Percentiles rank a stretch among this genome's conserved stretches.
Evolutionary conservation across 1,140 invertebrate genomes (phyloP).

Genomic region (Leptinotarsa lineolata): DNA sequence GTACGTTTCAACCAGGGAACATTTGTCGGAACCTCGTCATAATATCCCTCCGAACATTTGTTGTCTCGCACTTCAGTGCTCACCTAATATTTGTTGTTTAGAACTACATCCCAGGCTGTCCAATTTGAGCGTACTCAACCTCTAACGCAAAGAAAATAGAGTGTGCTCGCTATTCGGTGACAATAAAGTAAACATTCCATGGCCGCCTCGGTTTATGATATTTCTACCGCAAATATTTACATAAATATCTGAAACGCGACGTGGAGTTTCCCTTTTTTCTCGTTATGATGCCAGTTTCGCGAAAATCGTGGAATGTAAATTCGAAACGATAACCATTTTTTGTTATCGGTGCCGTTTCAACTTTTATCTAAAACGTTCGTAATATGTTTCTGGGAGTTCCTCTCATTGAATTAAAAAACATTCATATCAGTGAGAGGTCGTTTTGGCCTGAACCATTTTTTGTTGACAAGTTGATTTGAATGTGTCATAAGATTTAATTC

Average conservation of each 20-base stretch:
- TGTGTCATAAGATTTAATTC: too few relatives aligned
- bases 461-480: too few relatives aligned
- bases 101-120: background rate
- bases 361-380: background rate
- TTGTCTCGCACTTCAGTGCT: background rate
- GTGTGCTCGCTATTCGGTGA: background rate
- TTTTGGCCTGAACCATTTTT: too few relatives aligned
- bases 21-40: too few relatives aligned
- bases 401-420: too few relatives aligned
- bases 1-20: too few relatives aligned
- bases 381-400: too few relatives aligned
- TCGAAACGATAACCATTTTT: background rate
- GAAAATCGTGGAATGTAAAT: slow-evolving; percentile 11
- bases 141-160: slow-evolving; percentile 18
- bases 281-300: background rate
- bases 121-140: slow-evolving; percentile 11
- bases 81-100: background rate
- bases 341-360: background rate
- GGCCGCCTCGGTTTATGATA: slow-evolving; percentile 4
- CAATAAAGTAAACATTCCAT: slow-evolving; percentile 16
- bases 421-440: too few relatives aligned
- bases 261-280: background rate
- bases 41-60: too few relatives aligned
- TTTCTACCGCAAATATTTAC: slow-evolving; percentile 21
- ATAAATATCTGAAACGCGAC: slow-evolving; percentile 5